Percentiles rank a stretch among this genome's conserved stretches.
Conservation (phyloP, 2,797 vertebrate species). For the Neostethus bicornis region DNA sequence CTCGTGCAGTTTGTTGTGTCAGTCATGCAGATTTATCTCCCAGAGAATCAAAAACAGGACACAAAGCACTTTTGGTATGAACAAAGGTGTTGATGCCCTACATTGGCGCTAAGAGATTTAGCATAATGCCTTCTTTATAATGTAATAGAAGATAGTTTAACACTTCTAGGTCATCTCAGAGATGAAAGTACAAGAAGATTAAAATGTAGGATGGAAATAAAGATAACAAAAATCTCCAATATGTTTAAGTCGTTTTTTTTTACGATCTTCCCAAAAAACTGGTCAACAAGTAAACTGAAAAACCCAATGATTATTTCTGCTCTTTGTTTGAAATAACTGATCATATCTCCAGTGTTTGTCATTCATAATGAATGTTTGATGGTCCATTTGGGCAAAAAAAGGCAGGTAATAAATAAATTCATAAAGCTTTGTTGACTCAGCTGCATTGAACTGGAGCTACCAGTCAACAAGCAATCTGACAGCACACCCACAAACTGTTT, state of each 20-base stretch:
- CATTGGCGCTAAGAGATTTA: slow-evolving; percentile 1
- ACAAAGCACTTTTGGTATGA: slow-evolving; percentile 39
- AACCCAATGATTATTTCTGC: neutral
- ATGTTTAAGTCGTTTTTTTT: neutral
- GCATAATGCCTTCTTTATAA: slow-evolving; percentile 9
- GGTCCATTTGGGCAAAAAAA: neutral
- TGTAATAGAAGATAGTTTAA: neutral
- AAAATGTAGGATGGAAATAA: neutral
- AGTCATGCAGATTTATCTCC: slow-evolving; percentile 44
- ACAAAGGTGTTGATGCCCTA: slow-evolving; percentile 18
- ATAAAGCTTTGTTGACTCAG: neutral
- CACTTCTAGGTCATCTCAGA: neutral
- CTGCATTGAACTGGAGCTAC: neutral
- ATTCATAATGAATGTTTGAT: neutral
- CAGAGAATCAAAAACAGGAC: slow-evolving; percentile 29
- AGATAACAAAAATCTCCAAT: neutral
- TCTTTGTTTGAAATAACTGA: neutral
- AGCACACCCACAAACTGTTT: neutral
- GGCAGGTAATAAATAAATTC: neutral
- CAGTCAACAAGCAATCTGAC: neutral
- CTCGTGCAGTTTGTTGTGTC: slow-evolving; percentile 46
- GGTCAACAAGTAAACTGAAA: neutral
- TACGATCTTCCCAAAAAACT: neutral
- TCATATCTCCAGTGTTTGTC: neutral
- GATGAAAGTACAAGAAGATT: neutral